Evolutionary conservation across 1,140 invertebrate species (phyloP).

Genomic region (Sitobion miscanthi): DNA sequence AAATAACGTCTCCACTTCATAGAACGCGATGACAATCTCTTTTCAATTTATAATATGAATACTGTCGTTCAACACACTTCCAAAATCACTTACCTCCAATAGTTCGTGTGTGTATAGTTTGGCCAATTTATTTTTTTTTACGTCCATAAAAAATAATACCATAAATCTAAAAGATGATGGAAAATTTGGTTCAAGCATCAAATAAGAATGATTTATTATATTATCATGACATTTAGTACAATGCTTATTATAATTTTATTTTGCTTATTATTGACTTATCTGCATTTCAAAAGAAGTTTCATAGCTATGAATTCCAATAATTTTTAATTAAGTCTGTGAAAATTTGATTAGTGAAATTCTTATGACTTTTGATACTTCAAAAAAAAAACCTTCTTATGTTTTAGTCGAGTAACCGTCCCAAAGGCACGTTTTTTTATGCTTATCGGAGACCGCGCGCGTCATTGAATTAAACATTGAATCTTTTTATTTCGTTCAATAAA

Average conservation of each 20-base stretch:
- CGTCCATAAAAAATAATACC: not conserved
- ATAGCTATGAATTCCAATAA: not conserved
- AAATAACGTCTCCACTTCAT: not conserved
- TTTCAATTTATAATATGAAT: conserved; percentile 23
- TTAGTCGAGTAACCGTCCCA: not conserved
- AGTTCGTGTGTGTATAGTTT: not conserved
- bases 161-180: conserved; percentile 3
- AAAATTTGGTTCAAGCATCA: not conserved
- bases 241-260: not conserved
- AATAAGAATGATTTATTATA: not conserved
- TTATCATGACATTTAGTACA: not conserved
- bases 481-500: not conserved
- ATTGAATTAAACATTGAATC: conserved; percentile 18
- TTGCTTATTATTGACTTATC: not conserved
- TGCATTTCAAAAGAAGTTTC: not conserved
- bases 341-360: not conserved
- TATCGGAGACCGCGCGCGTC: not conserved
- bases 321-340: not conserved
- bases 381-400: not conserved
- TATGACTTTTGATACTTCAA: not conserved
- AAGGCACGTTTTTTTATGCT: not conserved
- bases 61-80: not conserved
- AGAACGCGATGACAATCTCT: not conserved
- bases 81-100: not conserved
- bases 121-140: conserved; percentile 4